phyloP scores from a whole-genome alignment of 2,113 vertebrate genomes.

The Urocynchramus pylzowi region DNA sequence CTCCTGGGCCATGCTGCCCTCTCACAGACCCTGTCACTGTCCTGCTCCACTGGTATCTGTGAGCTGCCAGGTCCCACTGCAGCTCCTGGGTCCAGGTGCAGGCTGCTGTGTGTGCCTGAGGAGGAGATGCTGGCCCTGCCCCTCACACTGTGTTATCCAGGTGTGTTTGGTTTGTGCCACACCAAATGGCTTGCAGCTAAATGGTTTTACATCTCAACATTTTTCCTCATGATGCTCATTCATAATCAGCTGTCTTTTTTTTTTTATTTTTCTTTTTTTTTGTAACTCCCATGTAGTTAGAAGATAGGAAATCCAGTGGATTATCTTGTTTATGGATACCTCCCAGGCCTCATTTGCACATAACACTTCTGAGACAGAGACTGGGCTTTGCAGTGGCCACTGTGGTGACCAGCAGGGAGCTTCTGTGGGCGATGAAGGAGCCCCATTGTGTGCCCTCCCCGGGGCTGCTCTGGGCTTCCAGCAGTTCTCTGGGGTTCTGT shows the following conservation, averaged over 20 bases:
- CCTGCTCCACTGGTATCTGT: fast-evolving
- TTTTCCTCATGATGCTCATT: background rate
- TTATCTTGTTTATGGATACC: background rate
- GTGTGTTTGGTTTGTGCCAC: too few relatives aligned
- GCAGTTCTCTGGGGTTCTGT: background rate
- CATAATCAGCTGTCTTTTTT: background rate
- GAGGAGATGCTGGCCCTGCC: background rate
- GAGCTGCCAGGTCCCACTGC: background rate
- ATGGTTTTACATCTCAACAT: background rate
- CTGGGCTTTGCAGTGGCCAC: background rate
- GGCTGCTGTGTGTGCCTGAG: background rate
- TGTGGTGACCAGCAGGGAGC: background rate
- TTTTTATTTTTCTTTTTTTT: too few relatives aligned
- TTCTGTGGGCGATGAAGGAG: background rate
- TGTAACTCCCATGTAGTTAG: background rate
- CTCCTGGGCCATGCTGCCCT: background rate
- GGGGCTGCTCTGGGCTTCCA: background rate
- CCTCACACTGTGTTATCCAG: fast-evolving
- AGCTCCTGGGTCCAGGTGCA: background rate
- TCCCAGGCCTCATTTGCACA: background rate
- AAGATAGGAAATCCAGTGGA: background rate
- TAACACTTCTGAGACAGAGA: background rate
- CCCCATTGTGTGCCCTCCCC: background rate
- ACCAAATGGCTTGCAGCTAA: background rate
- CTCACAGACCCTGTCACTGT: background rate